Evolutionary conservation across 2,888 invertebrate genomes (phyloP).

Genomic region (Lepidocyrtinus sp.): DNA sequence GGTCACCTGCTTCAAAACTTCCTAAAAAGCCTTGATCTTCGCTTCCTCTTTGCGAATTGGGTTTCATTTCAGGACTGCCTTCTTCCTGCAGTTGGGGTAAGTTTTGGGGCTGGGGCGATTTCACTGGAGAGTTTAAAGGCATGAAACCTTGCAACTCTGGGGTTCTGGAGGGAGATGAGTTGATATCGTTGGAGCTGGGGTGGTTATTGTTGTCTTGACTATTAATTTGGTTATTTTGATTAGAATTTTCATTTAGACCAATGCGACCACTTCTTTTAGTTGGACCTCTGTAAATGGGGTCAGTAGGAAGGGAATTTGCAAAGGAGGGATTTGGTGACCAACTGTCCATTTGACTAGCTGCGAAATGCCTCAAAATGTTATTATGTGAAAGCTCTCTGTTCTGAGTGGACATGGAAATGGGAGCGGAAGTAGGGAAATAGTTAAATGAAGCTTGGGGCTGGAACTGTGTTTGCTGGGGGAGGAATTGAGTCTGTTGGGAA

Average conservation of each 20-base stretch:
- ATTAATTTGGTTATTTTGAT: too few species aligned
- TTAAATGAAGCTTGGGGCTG: too few species aligned
- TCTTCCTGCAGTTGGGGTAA: too few species aligned
- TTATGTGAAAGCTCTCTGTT: not conserved
- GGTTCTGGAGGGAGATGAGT: not conserved
- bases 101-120: too few species aligned
- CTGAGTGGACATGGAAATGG: too few species aligned
- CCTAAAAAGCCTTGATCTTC: constrained; percentile 26
- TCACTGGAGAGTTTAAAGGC: too few species aligned
- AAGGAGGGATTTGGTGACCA: not conserved
- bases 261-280: not conserved
- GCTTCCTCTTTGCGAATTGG: too few species aligned
- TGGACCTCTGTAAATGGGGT: not conserved
- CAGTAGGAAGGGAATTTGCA: not conserved
- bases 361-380: not conserved
- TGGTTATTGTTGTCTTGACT: too few species aligned
- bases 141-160: not conserved
- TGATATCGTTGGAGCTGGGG: too few species aligned
- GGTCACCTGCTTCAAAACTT: constrained; percentile 32
- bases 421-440: not conserved
- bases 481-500: too few species aligned
- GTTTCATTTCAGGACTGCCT: not conserved
- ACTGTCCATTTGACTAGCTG: not conserved
- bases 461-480: too few species aligned
- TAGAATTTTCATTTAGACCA: not conserved